A percentile compares a stretch with the other conserved stretches of the same genome.
phyloP scores from a whole-genome alignment of 2,797 vertebrate genomes.

The Crocidura indochinensis region DNA sequence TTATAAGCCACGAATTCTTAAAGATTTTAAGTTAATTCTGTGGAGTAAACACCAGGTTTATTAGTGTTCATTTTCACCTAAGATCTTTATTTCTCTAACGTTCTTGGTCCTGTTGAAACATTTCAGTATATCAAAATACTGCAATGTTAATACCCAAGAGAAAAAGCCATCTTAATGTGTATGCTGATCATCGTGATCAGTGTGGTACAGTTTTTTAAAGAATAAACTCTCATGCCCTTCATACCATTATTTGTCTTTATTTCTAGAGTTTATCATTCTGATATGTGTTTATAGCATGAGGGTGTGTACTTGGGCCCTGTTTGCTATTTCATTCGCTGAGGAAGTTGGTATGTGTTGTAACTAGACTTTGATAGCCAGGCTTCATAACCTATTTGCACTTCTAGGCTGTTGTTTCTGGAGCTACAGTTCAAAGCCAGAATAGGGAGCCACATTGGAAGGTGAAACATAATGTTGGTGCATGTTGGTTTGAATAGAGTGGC shows the following conservation, averaged over 20 bases:
- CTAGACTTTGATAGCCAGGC: background rate
- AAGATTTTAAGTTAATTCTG: constrained; percentile 60
- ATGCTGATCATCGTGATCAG: constrained; percentile 80
- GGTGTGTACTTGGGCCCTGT: background rate
- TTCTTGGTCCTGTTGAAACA: constrained; percentile 82
- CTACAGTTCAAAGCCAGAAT: background rate
- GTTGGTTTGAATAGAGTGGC: background rate
- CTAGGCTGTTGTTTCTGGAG: background rate
- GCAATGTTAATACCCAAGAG: constrained; percentile 79
- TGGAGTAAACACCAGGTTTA: constrained; percentile 51
- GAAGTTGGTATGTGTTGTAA: background rate
- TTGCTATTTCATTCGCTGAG: background rate
- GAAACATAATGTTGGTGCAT: background rate
- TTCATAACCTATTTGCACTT: background rate
- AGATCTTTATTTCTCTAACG: constrained; percentile 68
- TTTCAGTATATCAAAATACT: constrained; percentile 83
- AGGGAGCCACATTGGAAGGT: constrained; percentile 14
- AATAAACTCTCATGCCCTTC: constrained; percentile 89
- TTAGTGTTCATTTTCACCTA: constrained; percentile 64
- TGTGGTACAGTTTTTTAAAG: constrained; percentile 87
- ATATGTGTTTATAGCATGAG: background rate
- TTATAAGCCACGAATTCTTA: constrained; percentile 39
- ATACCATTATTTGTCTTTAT: constrained; percentile 77
- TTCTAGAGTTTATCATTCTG: constrained; percentile 44
- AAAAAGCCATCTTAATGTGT: constrained; percentile 87